Base-by-base conservation (phyloP, 2,797 vertebrate species). In the Tenualosa thibaudeaui region DNA sequence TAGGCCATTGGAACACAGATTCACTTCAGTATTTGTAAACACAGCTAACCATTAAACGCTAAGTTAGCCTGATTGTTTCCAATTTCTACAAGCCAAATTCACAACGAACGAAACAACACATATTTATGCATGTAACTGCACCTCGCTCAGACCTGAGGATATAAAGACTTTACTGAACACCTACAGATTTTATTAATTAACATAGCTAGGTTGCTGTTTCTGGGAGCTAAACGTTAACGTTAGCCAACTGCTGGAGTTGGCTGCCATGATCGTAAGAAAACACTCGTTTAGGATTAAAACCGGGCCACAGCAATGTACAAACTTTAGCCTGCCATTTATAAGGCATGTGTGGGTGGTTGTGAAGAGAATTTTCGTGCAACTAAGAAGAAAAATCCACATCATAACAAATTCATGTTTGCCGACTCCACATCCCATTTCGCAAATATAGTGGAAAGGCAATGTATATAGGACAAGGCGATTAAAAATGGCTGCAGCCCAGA, bases 401-500 rank as follows among this genome's bases (percentile, higher is more conserved):
- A 37, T 3, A 24, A 71, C 68, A 31, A 65, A n/a, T 81, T 13
- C 24, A 89, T 90, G 90, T 68, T 19, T 46, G 40, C 71, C 40
- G 84, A 83, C 78, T 84, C 58, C 84, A 89, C 86, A 84, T 75
- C 19, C 75, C 81, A 58, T 88, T 88, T 88, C 65, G 22, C 83
- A 84, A 75, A 81, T 85, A 81, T 86, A 85, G 84, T 90, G 86
- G 90, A 84, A 89, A 86, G 91, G 90, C 89, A 90, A 90, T 87
- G 88, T 89, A 87, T 92, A 94, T 93, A 93, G 93, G 91, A 93
- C 94, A 92, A 93, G 92, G 90, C 94, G 94, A 95, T 96, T 96
- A 95, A 96, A 96, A 93, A 96, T 96, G 96, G 96, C 96, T 92
- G 94, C 95, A 93, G 91, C 93, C 88, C 93, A 94, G 95, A 96